Evolutionary conservation across 2,888 invertebrate species (phyloP).

Genomic region (Lepas anatifera): DNA sequence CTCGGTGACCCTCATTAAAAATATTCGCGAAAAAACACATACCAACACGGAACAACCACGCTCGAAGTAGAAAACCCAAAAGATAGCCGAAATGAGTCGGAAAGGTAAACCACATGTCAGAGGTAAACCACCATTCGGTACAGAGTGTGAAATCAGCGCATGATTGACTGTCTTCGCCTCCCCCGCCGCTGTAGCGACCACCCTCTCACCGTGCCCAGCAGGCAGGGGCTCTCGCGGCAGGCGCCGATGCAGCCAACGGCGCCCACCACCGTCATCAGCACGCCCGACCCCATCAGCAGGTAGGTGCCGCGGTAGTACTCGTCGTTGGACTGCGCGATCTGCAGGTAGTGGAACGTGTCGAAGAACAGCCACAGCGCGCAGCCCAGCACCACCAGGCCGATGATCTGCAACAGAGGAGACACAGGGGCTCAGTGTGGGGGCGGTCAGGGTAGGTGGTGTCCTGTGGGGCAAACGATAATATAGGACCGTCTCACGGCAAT

Average conservation of each 20-base stretch:
- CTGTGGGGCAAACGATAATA: no score
- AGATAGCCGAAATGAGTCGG: no score
- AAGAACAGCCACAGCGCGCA: slow-evolving; percentile 64
- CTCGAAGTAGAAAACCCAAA: no score
- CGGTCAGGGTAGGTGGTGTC: no score
- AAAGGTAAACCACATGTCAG: no score
- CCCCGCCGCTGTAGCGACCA: neutral
- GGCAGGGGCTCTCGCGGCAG: slow-evolving; percentile 58
- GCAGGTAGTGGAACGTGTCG: slow-evolving; percentile 58
- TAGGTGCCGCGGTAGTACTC: slow-evolving; percentile 56
- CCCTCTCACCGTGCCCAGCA: slow-evolving; percentile 51
- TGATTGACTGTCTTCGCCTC: neutral
- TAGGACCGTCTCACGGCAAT: no score
- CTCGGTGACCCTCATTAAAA: no score
- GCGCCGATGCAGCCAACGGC: slow-evolving; percentile 74
- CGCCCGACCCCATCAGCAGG: slow-evolving; percentile 56
- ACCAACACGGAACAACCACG: no score
- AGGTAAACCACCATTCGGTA: no score
- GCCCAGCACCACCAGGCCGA: slow-evolving; percentile 54
- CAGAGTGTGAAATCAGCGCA: no score
- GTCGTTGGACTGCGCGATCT: slow-evolving; percentile 49
- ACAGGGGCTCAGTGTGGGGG: neutral
- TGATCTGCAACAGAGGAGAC: slow-evolving; percentile 41
- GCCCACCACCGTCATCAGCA: slow-evolving; percentile 57
- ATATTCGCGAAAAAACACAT: no score